A percentile compares a stretch with the other conserved stretches of the same genome.
phyloP scores from a whole-genome alignment of 35 echinoderm and acorn worm genomes.

The Holothuria glaberrima region DNA sequence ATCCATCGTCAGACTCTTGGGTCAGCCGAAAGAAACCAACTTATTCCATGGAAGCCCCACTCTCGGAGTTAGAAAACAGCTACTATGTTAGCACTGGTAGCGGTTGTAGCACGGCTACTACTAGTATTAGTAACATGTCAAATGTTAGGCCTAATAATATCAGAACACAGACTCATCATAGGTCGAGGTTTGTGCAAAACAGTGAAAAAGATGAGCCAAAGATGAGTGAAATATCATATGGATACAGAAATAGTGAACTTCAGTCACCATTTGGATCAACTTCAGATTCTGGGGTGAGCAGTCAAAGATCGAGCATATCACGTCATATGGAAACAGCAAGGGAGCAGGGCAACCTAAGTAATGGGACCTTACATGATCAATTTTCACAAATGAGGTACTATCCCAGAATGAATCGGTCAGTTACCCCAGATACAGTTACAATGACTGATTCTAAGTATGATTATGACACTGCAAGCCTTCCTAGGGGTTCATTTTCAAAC shows the following conservation, averaged over 20 bases:
- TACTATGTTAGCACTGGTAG: not conserved
- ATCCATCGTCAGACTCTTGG: not conserved
- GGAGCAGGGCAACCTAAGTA: not conserved
- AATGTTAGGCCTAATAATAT: slow-evolving; percentile 25
- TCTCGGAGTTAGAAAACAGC: not conserved
- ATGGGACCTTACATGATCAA: not conserved
- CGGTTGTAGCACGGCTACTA: not conserved
- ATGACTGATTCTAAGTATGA: slow-evolving; percentile 42
- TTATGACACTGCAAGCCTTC: slow-evolving; percentile 58
- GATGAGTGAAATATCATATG: not conserved
- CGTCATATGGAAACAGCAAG: slow-evolving; percentile 5
- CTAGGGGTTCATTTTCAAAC: not conserved
- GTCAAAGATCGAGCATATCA: slow-evolving; percentile 51
- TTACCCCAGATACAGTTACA: slow-evolving; percentile 49
- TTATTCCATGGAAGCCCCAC: not conserved
- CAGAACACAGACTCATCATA: slow-evolving; percentile 46
- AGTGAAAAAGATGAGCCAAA: not conserved
- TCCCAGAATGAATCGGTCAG: slow-evolving; percentile 41
- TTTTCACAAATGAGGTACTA: slow-evolving; percentile 25
- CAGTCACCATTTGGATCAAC: slow-evolving; percentile 49
- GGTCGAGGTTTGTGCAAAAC: not conserved
- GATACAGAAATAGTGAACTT: slow-evolving; percentile 11
- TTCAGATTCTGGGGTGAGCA: slow-evolving; percentile 29
- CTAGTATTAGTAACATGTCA: no score
- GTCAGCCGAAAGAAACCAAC: not conserved